Conservation (phyloP, 2,888 invertebrate genomes). For the Scaptomyza flava region DNA sequence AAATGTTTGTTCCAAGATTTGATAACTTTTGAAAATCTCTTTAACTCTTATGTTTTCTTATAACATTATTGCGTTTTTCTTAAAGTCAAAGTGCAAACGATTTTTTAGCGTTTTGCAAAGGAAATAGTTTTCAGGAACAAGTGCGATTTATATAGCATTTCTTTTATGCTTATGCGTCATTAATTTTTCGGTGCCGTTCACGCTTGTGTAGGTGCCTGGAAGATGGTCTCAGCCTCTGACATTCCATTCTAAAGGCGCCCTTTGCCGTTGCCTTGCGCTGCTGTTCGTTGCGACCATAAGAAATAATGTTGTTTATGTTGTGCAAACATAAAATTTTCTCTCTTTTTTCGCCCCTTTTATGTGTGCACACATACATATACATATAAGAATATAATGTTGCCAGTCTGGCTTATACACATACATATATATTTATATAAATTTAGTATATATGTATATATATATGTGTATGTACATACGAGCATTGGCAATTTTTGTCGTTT, state of each 20-base stretch:
- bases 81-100: neutral
- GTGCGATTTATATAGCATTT: slow-evolving; percentile 41
- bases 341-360: slow-evolving; percentile 41
- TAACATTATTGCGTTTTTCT: too few species aligned
- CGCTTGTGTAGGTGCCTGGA: slow-evolving; percentile 66
- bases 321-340: slow-evolving; percentile 74
- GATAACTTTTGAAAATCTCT: neutral
- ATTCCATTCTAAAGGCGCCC: slow-evolving; percentile 21
- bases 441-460: slow-evolving; percentile 13
- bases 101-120: neutral
- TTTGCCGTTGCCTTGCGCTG: slow-evolving; percentile 11
- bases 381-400: slow-evolving; percentile 35
- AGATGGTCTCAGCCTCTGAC: slow-evolving; percentile 15
- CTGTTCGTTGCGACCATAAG: slow-evolving; percentile 65
- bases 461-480: slow-evolving; percentile 27
- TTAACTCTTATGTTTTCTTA: too few species aligned
- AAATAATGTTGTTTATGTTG: slow-evolving; percentile 80
- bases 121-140: slow-evolving; percentile 9
- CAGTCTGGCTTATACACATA: slow-evolving; percentile 23
- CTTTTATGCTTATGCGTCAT: slow-evolving; percentile 64
- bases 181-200: slow-evolving; percentile 65
- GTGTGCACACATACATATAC: slow-evolving; percentile 27
- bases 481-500: slow-evolving; percentile 71
- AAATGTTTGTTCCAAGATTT: slow-evolving; percentile 1
- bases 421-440: slow-evolving; percentile 20